Conservation (phyloP, 2,797 vertebrate species). For the Molossus molossus region DNA sequence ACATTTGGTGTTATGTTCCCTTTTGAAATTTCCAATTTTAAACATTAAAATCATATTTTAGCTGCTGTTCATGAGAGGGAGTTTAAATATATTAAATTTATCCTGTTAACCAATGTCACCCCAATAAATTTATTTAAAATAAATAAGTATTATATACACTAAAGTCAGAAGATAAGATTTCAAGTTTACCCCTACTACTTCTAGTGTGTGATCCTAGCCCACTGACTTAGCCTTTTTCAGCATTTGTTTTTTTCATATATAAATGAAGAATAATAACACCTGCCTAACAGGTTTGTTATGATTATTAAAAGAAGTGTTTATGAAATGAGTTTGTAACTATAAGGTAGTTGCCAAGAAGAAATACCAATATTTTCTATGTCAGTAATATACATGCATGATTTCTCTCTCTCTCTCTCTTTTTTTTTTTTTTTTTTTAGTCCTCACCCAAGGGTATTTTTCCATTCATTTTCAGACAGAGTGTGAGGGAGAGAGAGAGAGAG, state of each 20-base stretch:
- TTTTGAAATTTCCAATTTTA: not conserved
- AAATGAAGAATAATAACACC: not conserved
- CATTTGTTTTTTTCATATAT: not conserved
- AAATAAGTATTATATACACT: not conserved
- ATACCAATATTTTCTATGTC: not conserved
- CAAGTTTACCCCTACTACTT: not conserved
- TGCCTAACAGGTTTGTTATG: not conserved
- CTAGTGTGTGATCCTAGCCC: not conserved
- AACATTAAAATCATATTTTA: not conserved
- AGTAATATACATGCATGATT: not conserved
- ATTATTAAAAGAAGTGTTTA: slow-evolving; percentile 41
- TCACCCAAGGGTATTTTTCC: too few relatives aligned
- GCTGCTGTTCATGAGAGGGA: not conserved
- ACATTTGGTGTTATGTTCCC: not conserved
- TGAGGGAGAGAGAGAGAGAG: too few relatives aligned
- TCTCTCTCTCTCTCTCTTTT: not conserved
- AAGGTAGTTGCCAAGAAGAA: not conserved
- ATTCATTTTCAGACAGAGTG: too few relatives aligned
- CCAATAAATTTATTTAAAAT: too few relatives aligned
- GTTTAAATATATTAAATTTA: not conserved
- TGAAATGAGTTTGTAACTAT: not conserved
- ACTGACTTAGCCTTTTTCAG: not conserved
- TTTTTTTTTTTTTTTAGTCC: too few relatives aligned
- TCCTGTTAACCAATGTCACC: too few relatives aligned
- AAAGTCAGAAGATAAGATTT: not conserved